A percentile compares a stretch with the other conserved stretches of the same genome.
Conservation (phyloP, 2,797 vertebrate genomes). For the Acropternis orthonyx region DNA sequence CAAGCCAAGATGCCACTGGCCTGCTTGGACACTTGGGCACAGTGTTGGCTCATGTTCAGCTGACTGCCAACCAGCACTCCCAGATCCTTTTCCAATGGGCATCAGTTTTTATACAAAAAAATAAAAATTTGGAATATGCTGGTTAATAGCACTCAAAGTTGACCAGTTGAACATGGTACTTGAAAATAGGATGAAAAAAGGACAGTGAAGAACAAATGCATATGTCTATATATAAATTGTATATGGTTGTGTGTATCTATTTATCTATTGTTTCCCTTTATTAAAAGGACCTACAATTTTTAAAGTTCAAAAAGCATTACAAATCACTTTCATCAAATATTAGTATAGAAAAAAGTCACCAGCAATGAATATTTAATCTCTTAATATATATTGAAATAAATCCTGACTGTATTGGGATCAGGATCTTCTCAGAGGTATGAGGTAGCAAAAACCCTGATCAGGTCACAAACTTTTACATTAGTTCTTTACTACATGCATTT, state of each 20-base stretch:
- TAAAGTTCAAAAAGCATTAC: background rate
- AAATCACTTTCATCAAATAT: background rate
- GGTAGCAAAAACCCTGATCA: slow-evolving; percentile 20
- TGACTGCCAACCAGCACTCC: background rate
- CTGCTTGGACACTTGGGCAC: background rate
- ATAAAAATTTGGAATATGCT: background rate
- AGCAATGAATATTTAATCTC: background rate
- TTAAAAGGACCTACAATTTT: background rate
- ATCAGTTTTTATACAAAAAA: background rate
- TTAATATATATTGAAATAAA: background rate
- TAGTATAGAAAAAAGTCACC: background rate
- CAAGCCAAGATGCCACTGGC: background rate
- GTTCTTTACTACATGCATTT: slow-evolving; percentile 17
- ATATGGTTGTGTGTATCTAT: fast-evolving
- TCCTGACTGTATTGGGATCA: background rate
- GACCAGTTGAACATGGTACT: background rate
- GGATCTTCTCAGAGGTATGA: background rate
- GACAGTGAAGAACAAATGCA: background rate
- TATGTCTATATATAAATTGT: background rate
- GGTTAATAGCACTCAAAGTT: background rate
- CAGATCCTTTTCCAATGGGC: background rate
- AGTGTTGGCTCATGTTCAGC: background rate
- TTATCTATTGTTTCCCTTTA: background rate
- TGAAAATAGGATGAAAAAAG: background rate
- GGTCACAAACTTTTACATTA: slow-evolving; percentile 9